phyloP scores from a whole-genome alignment of 1,140 invertebrate genomes.

The Pseudobourletiella spinata region DNA sequence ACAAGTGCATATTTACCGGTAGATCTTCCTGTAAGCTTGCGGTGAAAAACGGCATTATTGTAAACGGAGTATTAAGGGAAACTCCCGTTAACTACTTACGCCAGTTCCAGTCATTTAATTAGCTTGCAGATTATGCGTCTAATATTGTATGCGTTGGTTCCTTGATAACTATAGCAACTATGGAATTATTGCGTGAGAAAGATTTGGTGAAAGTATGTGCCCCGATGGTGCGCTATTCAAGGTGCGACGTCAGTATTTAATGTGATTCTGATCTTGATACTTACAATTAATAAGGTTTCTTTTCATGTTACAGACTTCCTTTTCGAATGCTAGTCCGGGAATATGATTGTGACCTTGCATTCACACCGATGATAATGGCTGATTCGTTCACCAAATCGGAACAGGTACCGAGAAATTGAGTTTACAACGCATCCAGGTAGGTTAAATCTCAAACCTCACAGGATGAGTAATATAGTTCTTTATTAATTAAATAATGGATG shows the following conservation, averaged over 20 bases:
- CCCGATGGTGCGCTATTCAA: slow-evolving; percentile 94
- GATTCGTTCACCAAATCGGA: slow-evolving; percentile 82
- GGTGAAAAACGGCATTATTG: no score
- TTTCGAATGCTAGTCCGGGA: slow-evolving; percentile 71
- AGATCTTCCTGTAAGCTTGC: no score
- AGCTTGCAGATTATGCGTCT: no score
- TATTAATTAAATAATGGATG: no score
- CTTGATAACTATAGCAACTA: no score
- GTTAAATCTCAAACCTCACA: slow-evolving; percentile 16
- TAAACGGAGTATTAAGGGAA: no score
- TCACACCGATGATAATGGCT: slow-evolving; percentile 93
- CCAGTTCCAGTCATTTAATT: no score
- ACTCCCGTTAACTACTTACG: no score
- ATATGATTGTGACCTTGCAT: slow-evolving; percentile 82
- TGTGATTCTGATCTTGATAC: neutral
- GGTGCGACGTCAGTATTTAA: slow-evolving; percentile 48
- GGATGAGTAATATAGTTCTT: slow-evolving; percentile 1
- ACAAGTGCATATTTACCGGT: no score
- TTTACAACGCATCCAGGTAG: slow-evolving; percentile 66
- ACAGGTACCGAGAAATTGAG: slow-evolving; percentile 78
- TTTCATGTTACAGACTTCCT: slow-evolving; percentile 64
- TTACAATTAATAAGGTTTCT: no score
- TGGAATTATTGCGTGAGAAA: slow-evolving; percentile 37
- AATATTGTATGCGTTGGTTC: no score
- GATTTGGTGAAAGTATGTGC: slow-evolving; percentile 71